A percentile compares a stretch with the other conserved stretches of the same genome.
phyloP scores from a whole-genome alignment of 2,113 vertebrate genomes.

The Ginglymostoma cirratum region DNA sequence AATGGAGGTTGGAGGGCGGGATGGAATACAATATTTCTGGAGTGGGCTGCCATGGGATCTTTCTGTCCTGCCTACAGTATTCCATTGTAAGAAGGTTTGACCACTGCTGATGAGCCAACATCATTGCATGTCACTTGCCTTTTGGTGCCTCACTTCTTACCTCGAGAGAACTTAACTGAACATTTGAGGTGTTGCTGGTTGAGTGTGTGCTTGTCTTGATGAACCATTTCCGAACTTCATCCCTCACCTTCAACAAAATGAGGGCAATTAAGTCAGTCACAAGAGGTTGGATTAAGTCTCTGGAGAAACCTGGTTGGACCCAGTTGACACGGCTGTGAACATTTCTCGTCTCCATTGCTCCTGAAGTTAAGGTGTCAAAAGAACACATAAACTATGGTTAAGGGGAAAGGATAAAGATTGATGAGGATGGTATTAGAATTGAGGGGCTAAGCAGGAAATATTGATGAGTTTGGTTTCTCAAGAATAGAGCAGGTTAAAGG shows the following conservation, averaged over 20 bases:
- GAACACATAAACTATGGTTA: not conserved
- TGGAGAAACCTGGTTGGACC: not conserved
- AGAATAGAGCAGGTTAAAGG: no score
- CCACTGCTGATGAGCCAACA: not conserved
- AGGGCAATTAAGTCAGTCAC: not conserved
- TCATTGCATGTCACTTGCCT: not conserved
- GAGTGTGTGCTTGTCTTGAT: fast-evolving
- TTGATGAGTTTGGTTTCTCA: not conserved
- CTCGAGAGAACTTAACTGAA: not conserved
- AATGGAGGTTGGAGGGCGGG: no score
- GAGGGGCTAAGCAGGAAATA: not conserved
- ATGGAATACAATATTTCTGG: no score
- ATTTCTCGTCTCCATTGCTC: not conserved
- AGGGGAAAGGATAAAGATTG: not conserved
- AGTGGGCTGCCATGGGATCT: no score
- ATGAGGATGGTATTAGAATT: not conserved
- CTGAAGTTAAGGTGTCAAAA: not conserved
- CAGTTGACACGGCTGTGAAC: not conserved
- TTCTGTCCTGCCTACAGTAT: no score
- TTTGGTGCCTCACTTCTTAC: not conserved
- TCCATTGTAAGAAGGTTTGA: no score
- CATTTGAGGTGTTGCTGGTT: not conserved
- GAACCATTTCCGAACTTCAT: not conserved
- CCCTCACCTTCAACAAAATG: not conserved
- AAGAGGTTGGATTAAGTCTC: not conserved